phyloP scores from a whole-genome alignment of 2,113 vertebrate species.

The Sardina pilchardus region DNA sequence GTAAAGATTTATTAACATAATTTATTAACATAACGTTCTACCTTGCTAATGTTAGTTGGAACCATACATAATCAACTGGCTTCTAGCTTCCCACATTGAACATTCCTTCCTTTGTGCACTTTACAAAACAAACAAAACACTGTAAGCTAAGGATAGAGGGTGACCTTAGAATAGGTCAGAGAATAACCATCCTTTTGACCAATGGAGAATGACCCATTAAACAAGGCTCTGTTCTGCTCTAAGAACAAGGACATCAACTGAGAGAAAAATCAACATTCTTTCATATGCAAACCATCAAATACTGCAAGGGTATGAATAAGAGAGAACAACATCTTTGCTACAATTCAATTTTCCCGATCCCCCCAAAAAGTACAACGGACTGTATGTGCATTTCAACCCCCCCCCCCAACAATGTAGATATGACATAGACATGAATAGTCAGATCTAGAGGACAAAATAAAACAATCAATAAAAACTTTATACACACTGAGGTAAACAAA shows the following conservation, averaged over 20 bases:
- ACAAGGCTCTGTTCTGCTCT: not conserved
- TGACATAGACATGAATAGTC: slow-evolving; percentile 32
- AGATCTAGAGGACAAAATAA: slow-evolving; percentile 25
- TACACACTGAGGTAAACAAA: slow-evolving; percentile 48
- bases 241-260: not conserved
- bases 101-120: slow-evolving; percentile 34
- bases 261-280: not conserved
- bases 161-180: not conserved
- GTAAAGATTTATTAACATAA: slow-evolving; percentile 9
- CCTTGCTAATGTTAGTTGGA: slow-evolving; percentile 30
- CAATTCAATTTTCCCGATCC: not conserved
- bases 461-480: slow-evolving; percentile 18
- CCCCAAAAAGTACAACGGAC: slow-evolving; percentile 3
- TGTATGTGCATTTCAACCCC: slow-evolving; percentile 21
- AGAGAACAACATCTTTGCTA: not conserved
- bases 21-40: slow-evolving; percentile 32
- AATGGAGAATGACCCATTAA: not conserved
- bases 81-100: slow-evolving; percentile 23
- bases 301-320: slow-evolving; percentile 2
- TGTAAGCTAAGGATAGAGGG: not conserved
- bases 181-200: not conserved
- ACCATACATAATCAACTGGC: slow-evolving; percentile 22
- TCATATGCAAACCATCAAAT: not conserved
- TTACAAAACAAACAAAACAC: slow-evolving; percentile 20
- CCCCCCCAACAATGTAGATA: not conserved